Base-by-base conservation (phyloP, 1,140 invertebrate species). In the Parapsyche elsis region DNA sequence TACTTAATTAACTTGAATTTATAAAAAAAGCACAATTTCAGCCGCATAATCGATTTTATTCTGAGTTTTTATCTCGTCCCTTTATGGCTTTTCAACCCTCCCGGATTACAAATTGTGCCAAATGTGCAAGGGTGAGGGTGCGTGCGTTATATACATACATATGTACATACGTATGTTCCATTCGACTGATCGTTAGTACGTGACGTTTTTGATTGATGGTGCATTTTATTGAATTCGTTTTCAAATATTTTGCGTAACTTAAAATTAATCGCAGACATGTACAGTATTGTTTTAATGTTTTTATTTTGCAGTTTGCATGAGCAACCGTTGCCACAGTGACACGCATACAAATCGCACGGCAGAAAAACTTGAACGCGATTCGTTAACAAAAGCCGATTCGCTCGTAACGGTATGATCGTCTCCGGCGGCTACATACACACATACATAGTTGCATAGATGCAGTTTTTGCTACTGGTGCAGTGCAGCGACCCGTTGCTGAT, bases 141-240 rank as follows among this genome's bases (percentile, higher is more conserved):
- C 12, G 24, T 14, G 73, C 23, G 73, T 21, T n/a, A 57, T 57
- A 75, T 75, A 14, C 57, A 26, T 75, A 44, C 30, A 75, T 75
- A 16, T 5, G 9, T 23, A 57, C 14, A 14, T 67, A 21, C n/a
- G 16, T 23, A 14, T 67, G 64, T 21, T 16, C 4, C 5, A 67
- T 67, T 4, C 30, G 64, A 57, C 7, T n/a, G 73, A 57, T 75
- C 23, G 46, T 46, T 30, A 30, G 12, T 38, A 24, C 38, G 26
- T 49, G 24, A 46, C 71, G 14, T 7, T 5, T 46, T 45, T 73
- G 71, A 73, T 73, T 24, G 71, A 73, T 46, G 71, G 23, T 46
- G 64, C 71, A 49, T 46, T 73, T 73, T 73, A 49, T 73, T 73
- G 45, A 67, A 73, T 73, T 46, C 38, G 14, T 46, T n/a, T n/a